Evolutionary conservation across 2,888 invertebrate species (phyloP).

Genomic region (Sylvicola cinctus): DNA sequence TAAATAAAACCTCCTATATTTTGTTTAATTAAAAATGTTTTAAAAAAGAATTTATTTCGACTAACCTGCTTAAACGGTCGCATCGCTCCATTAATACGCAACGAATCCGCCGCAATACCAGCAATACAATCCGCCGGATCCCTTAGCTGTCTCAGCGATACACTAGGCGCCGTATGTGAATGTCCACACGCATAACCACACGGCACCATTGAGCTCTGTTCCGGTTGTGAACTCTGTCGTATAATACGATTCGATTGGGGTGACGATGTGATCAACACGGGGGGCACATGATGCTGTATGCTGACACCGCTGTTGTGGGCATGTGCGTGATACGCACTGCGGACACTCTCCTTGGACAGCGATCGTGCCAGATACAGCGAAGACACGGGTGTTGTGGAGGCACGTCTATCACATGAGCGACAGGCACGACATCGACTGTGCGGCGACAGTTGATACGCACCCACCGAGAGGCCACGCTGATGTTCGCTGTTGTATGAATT

Average conservation of each 20-base stretch:
- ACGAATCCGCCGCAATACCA: slow-evolving; percentile 87
- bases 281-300: slow-evolving; percentile 24
- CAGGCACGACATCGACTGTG: slow-evolving; percentile 39
- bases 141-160: slow-evolving; percentile 67
- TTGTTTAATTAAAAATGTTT: no score
- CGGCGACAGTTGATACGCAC: slow-evolving; percentile 43
- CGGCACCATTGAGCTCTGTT: slow-evolving; percentile 20
- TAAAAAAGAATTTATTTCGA: no score
- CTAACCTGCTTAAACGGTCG: slow-evolving; percentile 87
- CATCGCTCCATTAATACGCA: slow-evolving; percentile 91
- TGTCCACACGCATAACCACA: slow-evolving; percentile 42
- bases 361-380: slow-evolving; percentile 62
- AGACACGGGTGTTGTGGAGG: slow-evolving; percentile 60
- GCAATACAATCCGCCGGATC: slow-evolving; percentile 56
- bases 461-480: slow-evolving; percentile 38
- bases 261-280: slow-evolving; percentile 50
- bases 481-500: slow-evolving; percentile 17
- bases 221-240: slow-evolving; percentile 34
- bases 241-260: slow-evolving; percentile 52
- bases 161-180: slow-evolving; percentile 50
- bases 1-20: no score
- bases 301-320: no score
- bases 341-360: slow-evolving; percentile 62
- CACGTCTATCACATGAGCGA: slow-evolving; percentile 54
- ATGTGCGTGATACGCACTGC: no score